phyloP scores from a whole-genome alignment of 2,113 vertebrate species.

The Cochlearius cochlearius region DNA sequence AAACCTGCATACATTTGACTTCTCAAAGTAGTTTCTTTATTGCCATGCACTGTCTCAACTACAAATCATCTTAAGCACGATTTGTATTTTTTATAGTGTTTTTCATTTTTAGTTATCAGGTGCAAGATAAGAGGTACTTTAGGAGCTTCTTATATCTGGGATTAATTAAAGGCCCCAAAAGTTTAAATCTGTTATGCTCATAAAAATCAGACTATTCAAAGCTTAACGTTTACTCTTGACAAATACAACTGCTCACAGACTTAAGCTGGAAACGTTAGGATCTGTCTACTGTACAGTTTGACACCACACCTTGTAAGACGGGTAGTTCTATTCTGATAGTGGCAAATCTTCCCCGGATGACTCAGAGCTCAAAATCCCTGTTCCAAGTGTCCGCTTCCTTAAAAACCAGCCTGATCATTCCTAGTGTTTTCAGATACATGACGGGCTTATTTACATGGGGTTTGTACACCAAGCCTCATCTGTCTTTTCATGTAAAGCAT shows the following conservation, averaged over 20 bases:
- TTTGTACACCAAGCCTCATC: not conserved
- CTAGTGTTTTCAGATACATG: not conserved
- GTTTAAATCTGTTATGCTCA: not conserved
- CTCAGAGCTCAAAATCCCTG: not conserved
- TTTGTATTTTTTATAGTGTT: not conserved
- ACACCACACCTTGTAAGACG: rapidly evolving
- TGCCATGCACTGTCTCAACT: not conserved
- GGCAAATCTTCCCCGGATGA: not conserved
- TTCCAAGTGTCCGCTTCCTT: not conserved
- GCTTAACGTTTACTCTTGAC: not conserved
- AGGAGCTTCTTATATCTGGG: not conserved
- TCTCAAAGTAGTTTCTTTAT: not conserved
- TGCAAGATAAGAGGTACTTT: not conserved
- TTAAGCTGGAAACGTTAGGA: not conserved
- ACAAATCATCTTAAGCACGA: not conserved
- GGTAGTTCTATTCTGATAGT: not conserved
- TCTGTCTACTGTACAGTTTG: not conserved
- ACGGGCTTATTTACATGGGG: not conserved
- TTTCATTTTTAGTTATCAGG: not conserved
- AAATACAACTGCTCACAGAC: not conserved
- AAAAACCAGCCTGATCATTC: not conserved
- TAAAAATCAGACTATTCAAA: not conserved
- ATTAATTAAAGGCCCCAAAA: not conserved
- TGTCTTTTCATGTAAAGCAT: not conserved
- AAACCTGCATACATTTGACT: not conserved